A percentile compares a stretch with the other conserved stretches of the same genome.
Conservation (phyloP, 2,797 vertebrate genomes). For the Sebastes vulpes region DNA sequence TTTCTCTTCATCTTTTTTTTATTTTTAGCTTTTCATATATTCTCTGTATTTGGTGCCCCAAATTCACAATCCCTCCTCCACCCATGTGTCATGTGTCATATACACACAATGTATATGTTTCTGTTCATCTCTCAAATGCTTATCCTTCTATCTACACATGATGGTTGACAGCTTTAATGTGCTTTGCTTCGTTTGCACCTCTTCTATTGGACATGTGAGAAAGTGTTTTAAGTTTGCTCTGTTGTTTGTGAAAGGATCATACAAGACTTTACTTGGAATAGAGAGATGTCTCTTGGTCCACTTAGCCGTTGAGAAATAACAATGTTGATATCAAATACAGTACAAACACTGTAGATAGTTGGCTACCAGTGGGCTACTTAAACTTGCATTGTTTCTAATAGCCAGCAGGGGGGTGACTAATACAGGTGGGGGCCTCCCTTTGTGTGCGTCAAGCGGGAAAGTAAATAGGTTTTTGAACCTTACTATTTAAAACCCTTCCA, state of each 20-base stretch:
- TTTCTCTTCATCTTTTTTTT: conserved; percentile 2
- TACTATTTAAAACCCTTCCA: too few species aligned
- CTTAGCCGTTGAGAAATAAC: background rate
- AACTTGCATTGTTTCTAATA: background rate
- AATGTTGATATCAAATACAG: background rate
- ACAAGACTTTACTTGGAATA: background rate
- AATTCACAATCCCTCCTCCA: background rate
- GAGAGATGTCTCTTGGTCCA: background rate
- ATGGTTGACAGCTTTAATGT: conserved; percentile 3
- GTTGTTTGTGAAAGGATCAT: background rate
- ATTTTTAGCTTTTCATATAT: background rate
- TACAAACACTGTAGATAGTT: background rate
- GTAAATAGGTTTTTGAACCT: background rate
- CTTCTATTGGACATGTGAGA: conserved; percentile 1
- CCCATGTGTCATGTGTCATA: background rate
- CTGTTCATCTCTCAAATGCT: conserved; percentile 60
- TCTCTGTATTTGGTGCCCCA: conserved; percentile 16
- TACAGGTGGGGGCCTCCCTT: background rate
- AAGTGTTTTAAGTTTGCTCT: background rate
- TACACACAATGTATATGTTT: conserved; percentile 20
- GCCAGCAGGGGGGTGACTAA: background rate
- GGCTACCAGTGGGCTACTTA: background rate
- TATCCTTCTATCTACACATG: conserved; percentile 44
- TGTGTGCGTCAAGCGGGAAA: background rate
- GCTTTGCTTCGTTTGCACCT: conserved; percentile 15